Evolutionary conservation across 2,888 invertebrate species (phyloP).

Genomic region (Strigamia transsilvanica): DNA sequence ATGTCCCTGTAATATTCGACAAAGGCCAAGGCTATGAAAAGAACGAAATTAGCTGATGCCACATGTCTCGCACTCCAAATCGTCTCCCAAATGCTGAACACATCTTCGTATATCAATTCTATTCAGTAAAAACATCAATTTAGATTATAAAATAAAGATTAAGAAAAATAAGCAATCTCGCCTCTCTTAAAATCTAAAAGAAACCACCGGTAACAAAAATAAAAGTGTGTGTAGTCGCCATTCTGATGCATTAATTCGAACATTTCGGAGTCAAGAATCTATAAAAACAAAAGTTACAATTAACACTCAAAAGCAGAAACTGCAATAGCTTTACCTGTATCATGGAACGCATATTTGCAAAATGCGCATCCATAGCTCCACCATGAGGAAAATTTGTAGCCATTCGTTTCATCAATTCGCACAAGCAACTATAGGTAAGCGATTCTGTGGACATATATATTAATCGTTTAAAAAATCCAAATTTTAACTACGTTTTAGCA

Average conservation of each 20-base stretch:
- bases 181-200: constrained; percentile 91
- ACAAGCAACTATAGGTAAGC: constrained; percentile 88
- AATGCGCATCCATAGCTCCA: constrained; percentile 94
- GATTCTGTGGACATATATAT: constrained; percentile 71
- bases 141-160: background rate
- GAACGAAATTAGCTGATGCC: constrained; percentile 86
- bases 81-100: constrained; percentile 92
- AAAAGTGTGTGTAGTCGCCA: constrained; percentile 96
- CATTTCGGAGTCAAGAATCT: constrained; percentile 91
- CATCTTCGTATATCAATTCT: constrained; percentile 91
- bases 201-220: constrained; percentile 98
- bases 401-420: constrained; percentile 88
- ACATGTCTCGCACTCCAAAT: constrained; percentile 94
- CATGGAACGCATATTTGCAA: constrained; percentile 86
- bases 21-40: constrained; percentile 90
- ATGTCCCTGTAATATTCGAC: constrained; percentile 93
- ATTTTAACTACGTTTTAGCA: background rate
- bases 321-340: constrained; percentile 63
- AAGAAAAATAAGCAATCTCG: constrained; percentile 59
- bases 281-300: constrained; percentile 64
- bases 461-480: background rate
- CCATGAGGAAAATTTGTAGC: constrained; percentile 89
- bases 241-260: constrained; percentile 94
- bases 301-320: background rate
- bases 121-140: constrained; percentile 55